Conservation (phyloP, 30 jellyfish, hydroid and myxozoan genomes). For the Clytia hemisphaerica region DNA sequence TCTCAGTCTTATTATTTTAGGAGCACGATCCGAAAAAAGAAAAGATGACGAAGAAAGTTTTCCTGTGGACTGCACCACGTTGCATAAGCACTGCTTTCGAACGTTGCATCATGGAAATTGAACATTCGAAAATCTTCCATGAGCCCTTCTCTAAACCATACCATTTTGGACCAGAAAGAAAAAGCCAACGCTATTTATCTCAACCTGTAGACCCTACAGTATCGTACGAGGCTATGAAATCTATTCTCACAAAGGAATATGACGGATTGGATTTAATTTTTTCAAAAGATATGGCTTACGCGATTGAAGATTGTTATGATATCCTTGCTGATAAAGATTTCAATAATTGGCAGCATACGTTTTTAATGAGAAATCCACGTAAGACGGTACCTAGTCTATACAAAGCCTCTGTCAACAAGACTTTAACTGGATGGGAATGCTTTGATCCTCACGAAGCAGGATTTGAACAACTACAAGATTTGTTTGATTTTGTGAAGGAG, state of each 20-base stretch:
- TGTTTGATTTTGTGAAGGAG: conserved; percentile 42
- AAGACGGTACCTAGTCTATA: conserved; percentile 68
- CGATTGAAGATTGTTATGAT: conserved; percentile 46
- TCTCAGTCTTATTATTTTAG: not conserved
- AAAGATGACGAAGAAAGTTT: conserved; percentile 54
- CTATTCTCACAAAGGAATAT: conserved; percentile 34
- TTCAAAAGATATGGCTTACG: conserved; percentile 76
- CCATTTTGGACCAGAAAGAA: conserved; percentile 89
- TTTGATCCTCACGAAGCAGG: conserved; percentile 78
- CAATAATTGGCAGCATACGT: conserved; percentile 55
- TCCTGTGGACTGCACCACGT: conserved; percentile 94
- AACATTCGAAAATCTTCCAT: conserved; percentile 67
- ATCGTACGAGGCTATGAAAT: conserved; percentile 33
- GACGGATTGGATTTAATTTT: conserved; percentile 75
- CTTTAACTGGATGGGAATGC: conserved; percentile 75
- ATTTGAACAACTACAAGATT: conserved; percentile 39
- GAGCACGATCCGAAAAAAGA: not conserved
- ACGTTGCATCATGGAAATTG: conserved; percentile 73
- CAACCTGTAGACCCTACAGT: conserved; percentile 27
- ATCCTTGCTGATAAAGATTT: conserved; percentile 45
- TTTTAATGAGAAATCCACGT: conserved; percentile 73
- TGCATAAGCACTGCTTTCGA: conserved; percentile 95
- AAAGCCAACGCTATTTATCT: conserved; percentile 56
- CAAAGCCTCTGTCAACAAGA: conserved; percentile 68
- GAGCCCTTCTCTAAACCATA: conserved; percentile 80